These are phyloP conservation scores for Lycophotia porphyrea DNA, from an alignment of 2,888 invertebrate species.

Conservation along the genomic window DNA sequence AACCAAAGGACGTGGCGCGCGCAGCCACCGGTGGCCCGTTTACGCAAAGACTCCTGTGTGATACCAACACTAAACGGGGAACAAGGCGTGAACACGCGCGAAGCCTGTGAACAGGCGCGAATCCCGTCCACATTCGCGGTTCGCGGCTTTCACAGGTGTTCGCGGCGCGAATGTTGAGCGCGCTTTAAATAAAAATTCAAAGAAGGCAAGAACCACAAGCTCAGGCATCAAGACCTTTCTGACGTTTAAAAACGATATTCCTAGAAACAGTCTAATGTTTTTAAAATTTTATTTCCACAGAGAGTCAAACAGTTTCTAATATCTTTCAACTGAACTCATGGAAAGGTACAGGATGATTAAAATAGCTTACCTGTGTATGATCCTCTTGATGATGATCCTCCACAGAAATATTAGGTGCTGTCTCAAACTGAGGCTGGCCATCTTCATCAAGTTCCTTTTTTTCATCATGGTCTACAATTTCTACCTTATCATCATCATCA, in stretches of 20 bases:
- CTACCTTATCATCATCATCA: slow-evolving; percentile 36
- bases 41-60: too few species aligned
- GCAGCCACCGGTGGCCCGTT: too few species aligned
- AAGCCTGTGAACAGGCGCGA: too few species aligned
- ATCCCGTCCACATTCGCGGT: too few species aligned
- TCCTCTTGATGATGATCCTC: slow-evolving; percentile 83
- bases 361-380: slow-evolving; percentile 82
- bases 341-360: not conserved
- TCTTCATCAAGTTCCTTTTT: slow-evolving; percentile 78
- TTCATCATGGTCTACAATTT: slow-evolving; percentile 59
- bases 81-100: too few species aligned
- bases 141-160: too few species aligned
- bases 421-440: slow-evolving; percentile 87
- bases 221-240: not conserved
- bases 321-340: not conserved
- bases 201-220: not conserved
- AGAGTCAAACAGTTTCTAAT: not conserved
- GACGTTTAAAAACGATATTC: not conserved
- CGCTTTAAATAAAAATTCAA: not conserved
- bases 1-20: too few species aligned
- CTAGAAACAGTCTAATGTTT: not conserved
- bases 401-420: slow-evolving; percentile 86
- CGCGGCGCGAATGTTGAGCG: too few species aligned
- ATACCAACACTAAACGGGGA: too few species aligned
- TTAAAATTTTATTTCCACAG: not conserved